phyloP scores from a whole-genome alignment of 2,888 invertebrate species.

The Meta bourneti region DNA sequence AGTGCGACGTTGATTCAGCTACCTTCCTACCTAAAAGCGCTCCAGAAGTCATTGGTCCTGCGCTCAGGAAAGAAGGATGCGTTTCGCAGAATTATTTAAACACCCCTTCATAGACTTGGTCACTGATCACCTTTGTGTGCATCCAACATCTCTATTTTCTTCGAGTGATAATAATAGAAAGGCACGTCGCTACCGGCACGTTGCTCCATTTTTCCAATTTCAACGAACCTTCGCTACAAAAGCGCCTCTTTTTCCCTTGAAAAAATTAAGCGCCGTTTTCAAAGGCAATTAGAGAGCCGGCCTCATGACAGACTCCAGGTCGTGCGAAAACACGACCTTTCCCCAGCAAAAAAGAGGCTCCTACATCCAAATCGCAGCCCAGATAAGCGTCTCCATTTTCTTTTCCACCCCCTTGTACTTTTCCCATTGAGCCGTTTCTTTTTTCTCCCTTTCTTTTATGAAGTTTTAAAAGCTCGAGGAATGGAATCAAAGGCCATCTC shows the following conservation, averaged over 20 bases:
- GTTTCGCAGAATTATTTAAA: not conserved
- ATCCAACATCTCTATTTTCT: not conserved
- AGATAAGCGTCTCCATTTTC: conserved; percentile 37
- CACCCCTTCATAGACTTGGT: not conserved
- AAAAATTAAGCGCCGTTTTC: conserved; percentile 35
- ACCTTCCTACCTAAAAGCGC: too few relatives aligned
- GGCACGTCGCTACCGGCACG: not conserved
- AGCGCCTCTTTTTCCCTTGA: not conserved
- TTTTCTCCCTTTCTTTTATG: too few relatives aligned
- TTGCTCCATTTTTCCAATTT: not conserved
- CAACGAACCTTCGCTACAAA: not conserved
- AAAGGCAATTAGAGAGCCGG: conserved; percentile 39
- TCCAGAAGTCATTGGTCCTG: too few relatives aligned
- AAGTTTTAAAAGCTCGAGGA: too few relatives aligned
- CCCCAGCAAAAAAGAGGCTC: not conserved
- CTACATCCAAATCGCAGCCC: not conserved
- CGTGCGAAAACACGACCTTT: conserved; percentile 26
- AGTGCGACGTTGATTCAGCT: too few relatives aligned
- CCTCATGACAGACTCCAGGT: not conserved
- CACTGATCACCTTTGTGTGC: conserved; percentile 1
- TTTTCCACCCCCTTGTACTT: not conserved
- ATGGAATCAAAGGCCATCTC: not conserved
- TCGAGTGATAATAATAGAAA: not conserved
- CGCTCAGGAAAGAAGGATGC: too few relatives aligned
- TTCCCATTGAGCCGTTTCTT: too few relatives aligned